A percentile compares a stretch with the other conserved stretches of the same genome.
phyloP scores from a whole-genome alignment of 1,140 invertebrate species.

The Drosophila melanica region DNA sequence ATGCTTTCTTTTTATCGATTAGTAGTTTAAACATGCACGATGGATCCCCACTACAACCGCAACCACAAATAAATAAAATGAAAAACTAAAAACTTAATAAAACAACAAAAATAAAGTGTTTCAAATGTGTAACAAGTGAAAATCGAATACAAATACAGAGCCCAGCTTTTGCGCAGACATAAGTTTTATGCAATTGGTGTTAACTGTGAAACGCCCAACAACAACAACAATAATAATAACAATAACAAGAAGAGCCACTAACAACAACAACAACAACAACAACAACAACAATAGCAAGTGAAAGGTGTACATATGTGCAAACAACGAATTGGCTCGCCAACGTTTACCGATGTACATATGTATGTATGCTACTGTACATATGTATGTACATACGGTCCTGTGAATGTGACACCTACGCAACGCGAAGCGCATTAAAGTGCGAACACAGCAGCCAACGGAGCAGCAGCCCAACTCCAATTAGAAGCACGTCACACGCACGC shows the following conservation, averaged over 20 bases:
- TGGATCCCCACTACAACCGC: background rate
- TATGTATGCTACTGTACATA: constrained; percentile 5
- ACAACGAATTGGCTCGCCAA: constrained; percentile 3
- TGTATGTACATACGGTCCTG: constrained; percentile 28
- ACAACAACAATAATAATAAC: background rate
- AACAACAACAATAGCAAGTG: background rate
- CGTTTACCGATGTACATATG: constrained; percentile 20
- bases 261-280: background rate
- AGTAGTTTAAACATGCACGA: constrained; percentile 6
- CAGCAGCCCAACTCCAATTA: constrained; percentile 9
- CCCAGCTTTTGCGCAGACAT: background rate
- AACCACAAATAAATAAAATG: background rate
- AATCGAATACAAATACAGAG: background rate
- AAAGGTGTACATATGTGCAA: constrained; percentile 16
- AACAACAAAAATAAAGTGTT: background rate
- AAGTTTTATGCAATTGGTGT: constrained; percentile 26
- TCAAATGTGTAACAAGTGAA: constrained; percentile 32
- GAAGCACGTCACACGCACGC: constrained; percentile 58
- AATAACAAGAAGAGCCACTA: background rate
- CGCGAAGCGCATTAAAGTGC: constrained; percentile 53
- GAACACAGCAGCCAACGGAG: constrained; percentile 30
- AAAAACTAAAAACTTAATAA: background rate
- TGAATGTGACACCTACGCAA: constrained; percentile 57
- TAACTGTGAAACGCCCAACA: constrained; percentile 17
- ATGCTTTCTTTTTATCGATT: constrained; percentile 23